phyloP scores from a whole-genome alignment of 2,888 invertebrate species.

The Caenorhabditis zanzibari region DNA sequence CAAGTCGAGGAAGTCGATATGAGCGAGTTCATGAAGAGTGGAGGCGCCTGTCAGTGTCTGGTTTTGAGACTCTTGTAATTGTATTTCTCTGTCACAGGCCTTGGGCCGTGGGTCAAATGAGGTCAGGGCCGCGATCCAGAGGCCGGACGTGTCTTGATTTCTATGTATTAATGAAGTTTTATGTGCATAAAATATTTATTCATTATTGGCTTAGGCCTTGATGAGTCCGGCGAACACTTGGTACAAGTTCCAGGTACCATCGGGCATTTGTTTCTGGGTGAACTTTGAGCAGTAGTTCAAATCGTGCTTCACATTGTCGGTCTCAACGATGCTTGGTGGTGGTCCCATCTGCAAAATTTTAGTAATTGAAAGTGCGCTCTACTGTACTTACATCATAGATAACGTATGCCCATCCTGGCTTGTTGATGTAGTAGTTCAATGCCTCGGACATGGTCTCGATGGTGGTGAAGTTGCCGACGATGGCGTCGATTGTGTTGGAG shows the following conservation, averaged over 20 bases:
- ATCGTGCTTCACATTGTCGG: conserved; percentile 67
- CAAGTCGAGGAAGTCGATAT: conserved; percentile 74
- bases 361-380: too few species aligned
- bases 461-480: conserved; percentile 62
- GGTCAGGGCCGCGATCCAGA: too few species aligned
- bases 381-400: conserved; percentile 69
- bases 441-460: conserved; percentile 63
- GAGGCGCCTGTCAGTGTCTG: conserved; percentile 83
- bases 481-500: conserved; percentile 58
- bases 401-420: conserved; percentile 72
- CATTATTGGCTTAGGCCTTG: conserved; percentile 38
- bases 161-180: not conserved
- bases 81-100: too few species aligned
- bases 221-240: conserved; percentile 57
- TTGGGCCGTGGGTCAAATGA: too few species aligned
- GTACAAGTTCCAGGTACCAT: conserved; percentile 48
- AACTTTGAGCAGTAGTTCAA: conserved; percentile 69
- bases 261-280: conserved; percentile 48
- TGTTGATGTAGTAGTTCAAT: conserved; percentile 68
- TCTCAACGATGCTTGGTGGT: conserved; percentile 57
- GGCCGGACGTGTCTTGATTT: not conserved
- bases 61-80: conserved; percentile 79
- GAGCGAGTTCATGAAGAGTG: conserved; percentile 83
- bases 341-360: conserved; percentile 62
- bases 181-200: too few species aligned